Base-by-base conservation (phyloP, 2,113 vertebrate genomes). In the Chlorodrepanis virens region DNA sequence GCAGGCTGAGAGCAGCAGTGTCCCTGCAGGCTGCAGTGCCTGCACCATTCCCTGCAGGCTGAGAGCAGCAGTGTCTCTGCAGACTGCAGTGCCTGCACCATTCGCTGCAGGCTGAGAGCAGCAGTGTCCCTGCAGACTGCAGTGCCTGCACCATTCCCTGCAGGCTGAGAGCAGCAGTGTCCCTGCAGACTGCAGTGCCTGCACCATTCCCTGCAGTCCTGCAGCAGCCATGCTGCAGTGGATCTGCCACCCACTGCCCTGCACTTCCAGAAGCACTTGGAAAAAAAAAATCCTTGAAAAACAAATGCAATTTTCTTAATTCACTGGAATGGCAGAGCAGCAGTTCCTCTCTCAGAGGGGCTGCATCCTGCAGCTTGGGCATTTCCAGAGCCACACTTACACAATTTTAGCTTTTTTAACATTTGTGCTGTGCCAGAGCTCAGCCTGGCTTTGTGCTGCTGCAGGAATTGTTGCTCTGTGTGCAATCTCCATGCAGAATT, bases 301-400 rank as follows among this genome's bases (percentile, higher is more conserved):
- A 35, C 35, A 35, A 35, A 35, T 35, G 35, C 35, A 35, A 35
- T 35, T 35, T 35, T 35, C 35, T 35, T 35, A 16, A 40, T 42
- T 33, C 31, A 0, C 0, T n/a, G 82, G 60, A 15, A 16, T 23
- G 70, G 21, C 74, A 82, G n/a, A 50, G 37, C 40, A 56, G 3
- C 42, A 7, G 0, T 14, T 57, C 25, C 12, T 24, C 9, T 4
- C 0, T 11, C 28, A 0, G 1, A 39, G 49, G 40, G 23, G 6
- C 40, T 74, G 59, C 27, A 2, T 45, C 40, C 44, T 54, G 50
- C 27, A 64, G 29, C 31, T 14, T 5, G 14, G 37, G 56, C 25
- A 3, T 57, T 72, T 67, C 13, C 44, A 49, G 31, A 70, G 64
- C 15, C 1, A 4, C 21, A 6, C 12, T 33, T 12, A 2, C 5